Evolutionary conservation across 2,113 vertebrate species (phyloP).

Genomic region (Marcusenius ussheri): DNA sequence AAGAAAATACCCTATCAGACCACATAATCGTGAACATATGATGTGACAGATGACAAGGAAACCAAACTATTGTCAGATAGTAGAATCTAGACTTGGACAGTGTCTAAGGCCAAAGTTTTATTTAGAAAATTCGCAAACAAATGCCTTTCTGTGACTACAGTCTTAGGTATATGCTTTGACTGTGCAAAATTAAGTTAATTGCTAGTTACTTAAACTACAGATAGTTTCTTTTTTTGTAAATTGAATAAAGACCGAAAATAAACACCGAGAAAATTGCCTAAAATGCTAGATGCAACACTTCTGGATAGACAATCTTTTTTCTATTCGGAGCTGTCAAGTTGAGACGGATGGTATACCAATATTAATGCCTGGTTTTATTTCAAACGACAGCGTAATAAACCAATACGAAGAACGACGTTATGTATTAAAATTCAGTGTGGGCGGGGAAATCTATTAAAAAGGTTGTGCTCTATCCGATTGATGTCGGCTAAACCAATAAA

Average conservation of each 20-base stretch:
- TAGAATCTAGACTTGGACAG: background rate
- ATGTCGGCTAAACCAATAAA: constrained; percentile 39
- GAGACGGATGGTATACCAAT: background rate
- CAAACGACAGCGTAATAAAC: background rate
- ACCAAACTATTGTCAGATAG: background rate
- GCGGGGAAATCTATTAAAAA: constrained; percentile 23
- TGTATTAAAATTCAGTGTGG: constrained; percentile 17
- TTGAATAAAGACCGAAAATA: background rate
- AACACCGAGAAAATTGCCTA: background rate
- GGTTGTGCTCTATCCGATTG: constrained; percentile 36
- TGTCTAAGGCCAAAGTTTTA: background rate
- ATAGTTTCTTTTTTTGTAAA: background rate
- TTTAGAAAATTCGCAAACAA: background rate
- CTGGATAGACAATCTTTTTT: background rate
- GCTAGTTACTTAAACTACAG: background rate
- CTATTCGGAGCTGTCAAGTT: background rate
- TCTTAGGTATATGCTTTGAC: background rate
- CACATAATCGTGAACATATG: background rate
- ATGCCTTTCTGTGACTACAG: background rate
- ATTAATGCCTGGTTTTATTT: background rate
- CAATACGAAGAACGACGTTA: constrained; percentile 9
- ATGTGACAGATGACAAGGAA: background rate
- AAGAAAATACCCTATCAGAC: background rate
- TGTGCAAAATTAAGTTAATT: background rate
- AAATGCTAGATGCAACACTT: background rate